phyloP scores from a whole-genome alignment of 2,113 vertebrate genomes.

The Addax nasomaculatus region DNA sequence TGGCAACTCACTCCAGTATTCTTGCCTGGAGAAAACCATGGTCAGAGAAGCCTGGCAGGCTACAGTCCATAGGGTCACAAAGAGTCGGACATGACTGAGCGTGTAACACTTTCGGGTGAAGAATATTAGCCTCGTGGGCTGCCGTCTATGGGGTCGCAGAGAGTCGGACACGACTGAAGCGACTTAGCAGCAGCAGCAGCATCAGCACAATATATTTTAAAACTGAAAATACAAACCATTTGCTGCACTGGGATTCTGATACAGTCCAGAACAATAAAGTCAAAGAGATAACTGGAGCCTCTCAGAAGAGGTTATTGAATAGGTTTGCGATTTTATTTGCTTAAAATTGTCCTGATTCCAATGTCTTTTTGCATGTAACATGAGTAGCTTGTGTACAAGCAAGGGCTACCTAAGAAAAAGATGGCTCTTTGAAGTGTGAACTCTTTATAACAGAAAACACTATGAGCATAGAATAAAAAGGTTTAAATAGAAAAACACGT shows the following conservation, averaged over 20 bases:
- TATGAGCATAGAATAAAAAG: neutral
- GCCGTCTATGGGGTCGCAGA: no score
- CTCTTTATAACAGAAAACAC: slow-evolving; percentile 18
- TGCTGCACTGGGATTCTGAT: neutral
- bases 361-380: neutral
- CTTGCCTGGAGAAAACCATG: neutral
- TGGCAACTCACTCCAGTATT: neutral
- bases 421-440: slow-evolving; percentile 42
- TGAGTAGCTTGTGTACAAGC: slow-evolving; percentile 1
- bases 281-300: neutral
- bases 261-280: slow-evolving; percentile 40
- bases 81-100: neutral
- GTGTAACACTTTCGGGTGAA: no score
- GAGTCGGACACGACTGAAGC: no score
- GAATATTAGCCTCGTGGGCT: no score
- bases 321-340: slow-evolving; percentile 37
- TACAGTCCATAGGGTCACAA: neutral
- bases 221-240: neutral
- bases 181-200: no score
- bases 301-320: neutral
- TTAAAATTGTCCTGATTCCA: neutral
- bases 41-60: neutral
- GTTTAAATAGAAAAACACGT: neutral
- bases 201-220: neutral
- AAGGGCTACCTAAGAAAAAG: slow-evolving; percentile 14